phyloP scores from a whole-genome alignment of 2,797 vertebrate genomes.

The Falco concolor region DNA sequence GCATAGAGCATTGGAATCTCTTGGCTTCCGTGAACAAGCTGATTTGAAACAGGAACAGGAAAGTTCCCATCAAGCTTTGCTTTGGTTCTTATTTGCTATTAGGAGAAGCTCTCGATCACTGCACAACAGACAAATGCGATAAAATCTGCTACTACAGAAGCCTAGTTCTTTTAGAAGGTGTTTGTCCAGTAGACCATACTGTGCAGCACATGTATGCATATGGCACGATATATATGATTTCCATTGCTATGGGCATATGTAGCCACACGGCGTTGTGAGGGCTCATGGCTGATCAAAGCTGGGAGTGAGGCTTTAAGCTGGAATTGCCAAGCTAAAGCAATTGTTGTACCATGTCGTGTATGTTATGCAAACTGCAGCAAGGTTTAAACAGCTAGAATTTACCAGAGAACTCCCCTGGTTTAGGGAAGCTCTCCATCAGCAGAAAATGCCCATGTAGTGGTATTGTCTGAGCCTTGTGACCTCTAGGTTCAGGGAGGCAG shows the following conservation, averaged over 20 bases:
- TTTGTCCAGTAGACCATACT: neutral
- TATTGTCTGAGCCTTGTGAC: neutral
- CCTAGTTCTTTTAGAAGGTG: neutral
- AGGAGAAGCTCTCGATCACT: neutral
- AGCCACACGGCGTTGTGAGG: neutral
- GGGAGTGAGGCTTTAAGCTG: neutral
- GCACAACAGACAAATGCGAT: neutral
- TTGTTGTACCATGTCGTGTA: fast-evolving
- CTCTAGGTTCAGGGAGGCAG: neutral
- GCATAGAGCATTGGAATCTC: neutral
- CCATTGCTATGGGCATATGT: fast-evolving
- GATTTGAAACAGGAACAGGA: neutral
- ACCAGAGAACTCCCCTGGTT: neutral
- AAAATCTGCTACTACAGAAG: neutral
- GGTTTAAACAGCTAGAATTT: neutral
- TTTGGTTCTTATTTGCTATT: neutral
- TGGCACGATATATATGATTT: neutral
- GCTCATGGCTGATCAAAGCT: neutral
- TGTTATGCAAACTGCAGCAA: neutral
- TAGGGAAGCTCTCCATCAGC: neutral
- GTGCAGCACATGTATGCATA: neutral
- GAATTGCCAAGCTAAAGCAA: neutral
- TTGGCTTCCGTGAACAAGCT: neutral
- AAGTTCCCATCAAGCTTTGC: neutral
- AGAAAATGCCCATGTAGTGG: neutral